Evolutionary conservation across 2,113 vertebrate genomes (phyloP).

Genomic region (Muntiacus muntjak): DNA sequence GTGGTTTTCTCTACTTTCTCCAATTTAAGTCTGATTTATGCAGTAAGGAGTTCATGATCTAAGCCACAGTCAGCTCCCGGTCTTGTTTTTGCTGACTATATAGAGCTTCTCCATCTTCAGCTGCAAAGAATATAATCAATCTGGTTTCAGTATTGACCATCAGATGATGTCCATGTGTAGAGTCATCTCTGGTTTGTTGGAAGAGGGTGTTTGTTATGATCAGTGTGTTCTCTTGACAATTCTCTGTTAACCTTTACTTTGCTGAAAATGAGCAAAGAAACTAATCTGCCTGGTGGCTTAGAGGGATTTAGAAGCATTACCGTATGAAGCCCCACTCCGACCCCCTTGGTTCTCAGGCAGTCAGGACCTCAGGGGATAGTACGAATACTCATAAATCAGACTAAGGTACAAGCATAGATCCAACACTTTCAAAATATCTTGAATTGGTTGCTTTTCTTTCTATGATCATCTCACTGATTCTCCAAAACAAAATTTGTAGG

Average conservation of each 20-base stretch:
- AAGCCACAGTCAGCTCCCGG: neutral
- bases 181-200: neutral
- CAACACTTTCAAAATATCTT: neutral
- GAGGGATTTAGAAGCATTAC: neutral
- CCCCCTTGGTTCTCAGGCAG: neutral
- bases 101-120: neutral
- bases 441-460: neutral
- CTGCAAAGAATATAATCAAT: neutral
- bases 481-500: neutral
- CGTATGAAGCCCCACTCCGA: neutral
- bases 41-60: neutral
- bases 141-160: neutral
- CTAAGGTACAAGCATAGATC: neutral
- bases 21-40: neutral
- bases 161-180: neutral
- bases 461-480: neutral
- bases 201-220: neutral
- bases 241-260: neutral
- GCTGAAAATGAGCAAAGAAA: neutral
- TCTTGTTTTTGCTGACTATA: neutral
- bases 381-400: neutral
- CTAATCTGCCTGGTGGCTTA: neutral
- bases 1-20: neutral
- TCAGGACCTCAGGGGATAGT: neutral
- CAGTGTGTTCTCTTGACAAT: neutral